phyloP scores from a whole-genome alignment of 2,888 invertebrate species.

The Allacma fusca region DNA sequence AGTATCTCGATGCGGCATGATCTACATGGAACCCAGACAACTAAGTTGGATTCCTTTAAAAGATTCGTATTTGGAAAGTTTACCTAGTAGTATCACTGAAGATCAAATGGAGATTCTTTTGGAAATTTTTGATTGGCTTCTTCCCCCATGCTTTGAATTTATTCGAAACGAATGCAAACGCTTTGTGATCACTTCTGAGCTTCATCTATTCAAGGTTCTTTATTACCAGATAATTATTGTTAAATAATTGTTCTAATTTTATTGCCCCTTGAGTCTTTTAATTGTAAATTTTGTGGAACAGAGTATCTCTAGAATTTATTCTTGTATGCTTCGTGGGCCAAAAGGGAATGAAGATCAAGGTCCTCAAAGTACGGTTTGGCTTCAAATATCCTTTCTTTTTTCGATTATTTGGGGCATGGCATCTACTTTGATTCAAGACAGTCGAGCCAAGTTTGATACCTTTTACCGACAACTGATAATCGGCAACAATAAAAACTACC shows the following conservation, averaged over 20 bases:
- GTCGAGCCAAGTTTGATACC: constrained; percentile 78
- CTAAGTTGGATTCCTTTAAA: constrained; percentile 87
- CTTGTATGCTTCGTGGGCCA: constrained; percentile 75
- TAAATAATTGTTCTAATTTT: constrained; percentile 64
- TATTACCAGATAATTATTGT: constrained; percentile 73
- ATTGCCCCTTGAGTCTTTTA: no score
- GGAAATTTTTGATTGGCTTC: constrained; percentile 88
- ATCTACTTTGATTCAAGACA: constrained; percentile 77
- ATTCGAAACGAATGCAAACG: constrained; percentile 72
- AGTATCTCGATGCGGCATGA: constrained; percentile 93
- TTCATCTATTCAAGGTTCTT: constrained; percentile 76
- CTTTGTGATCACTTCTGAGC: constrained; percentile 80
- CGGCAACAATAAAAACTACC: constrained; percentile 75
- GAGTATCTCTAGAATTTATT: constrained; percentile 78
- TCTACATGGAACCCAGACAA: constrained; percentile 88
- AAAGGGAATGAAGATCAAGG: constrained; percentile 68
- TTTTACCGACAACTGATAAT: constrained; percentile 80
- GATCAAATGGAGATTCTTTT: constrained; percentile 83
- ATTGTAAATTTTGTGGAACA: no score
- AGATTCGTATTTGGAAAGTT: constrained; percentile 73
- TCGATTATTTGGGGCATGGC: constrained; percentile 87
- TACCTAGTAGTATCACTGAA: constrained; percentile 65
- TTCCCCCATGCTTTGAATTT: constrained; percentile 80
- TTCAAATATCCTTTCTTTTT: constrained; percentile 87
- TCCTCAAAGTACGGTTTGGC: constrained; percentile 77